Base-by-base conservation (phyloP, 2,888 invertebrate genomes). In the Andrena chrysosceles region DNA sequence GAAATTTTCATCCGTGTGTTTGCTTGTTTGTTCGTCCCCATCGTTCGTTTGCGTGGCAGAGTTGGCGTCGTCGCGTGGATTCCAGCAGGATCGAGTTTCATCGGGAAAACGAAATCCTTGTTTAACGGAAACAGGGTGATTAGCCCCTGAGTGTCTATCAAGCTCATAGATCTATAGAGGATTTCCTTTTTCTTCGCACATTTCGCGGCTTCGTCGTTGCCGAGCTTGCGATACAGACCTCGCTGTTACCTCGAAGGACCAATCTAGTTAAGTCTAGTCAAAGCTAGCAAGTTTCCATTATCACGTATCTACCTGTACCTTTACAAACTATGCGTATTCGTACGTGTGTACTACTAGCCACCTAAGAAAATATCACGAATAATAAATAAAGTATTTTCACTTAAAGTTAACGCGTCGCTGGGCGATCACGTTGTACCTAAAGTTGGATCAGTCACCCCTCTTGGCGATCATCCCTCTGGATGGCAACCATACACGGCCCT, bases 161-260 rank as follows among this genome's bases (percentile, higher is more conserved):
- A 35, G 13, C 16, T 13, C 54, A 10, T 42, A 20, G 10, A 54
- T 13, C 4, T 42, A 42, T 1, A 42, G 20, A 26, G 52, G 62
- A 54, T 64, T 26, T 71, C 33, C 49, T 62, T 35, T 69, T 64
- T 73, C 63, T 42, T 54, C 52, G 56, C 26, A 35, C 42, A 29
- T 42, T 59, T 64, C n/a, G 26, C 52, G 3, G 60, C 56, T 35
- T 59, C 29, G 33, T n/a, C n/a, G 2, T 42, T 5, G 42, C 13
- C 70, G 49, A 20, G 64, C 48, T 73, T 33, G 16, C 66, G 56
- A 56, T 70, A 69, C 69, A 56, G 80, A 81, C 26, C 35, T 20
- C 8, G 76, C 78, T 72, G 73, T 84, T 89, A 81, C 73, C 83
- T 82, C 82, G 69, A 88, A 87, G 90, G 91, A 91, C 91, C 91